Percentiles rank a stretch among this genome's conserved stretches.
phyloP scores from a whole-genome alignment of 2,113 vertebrate species.

The Aix galericulata region DNA sequence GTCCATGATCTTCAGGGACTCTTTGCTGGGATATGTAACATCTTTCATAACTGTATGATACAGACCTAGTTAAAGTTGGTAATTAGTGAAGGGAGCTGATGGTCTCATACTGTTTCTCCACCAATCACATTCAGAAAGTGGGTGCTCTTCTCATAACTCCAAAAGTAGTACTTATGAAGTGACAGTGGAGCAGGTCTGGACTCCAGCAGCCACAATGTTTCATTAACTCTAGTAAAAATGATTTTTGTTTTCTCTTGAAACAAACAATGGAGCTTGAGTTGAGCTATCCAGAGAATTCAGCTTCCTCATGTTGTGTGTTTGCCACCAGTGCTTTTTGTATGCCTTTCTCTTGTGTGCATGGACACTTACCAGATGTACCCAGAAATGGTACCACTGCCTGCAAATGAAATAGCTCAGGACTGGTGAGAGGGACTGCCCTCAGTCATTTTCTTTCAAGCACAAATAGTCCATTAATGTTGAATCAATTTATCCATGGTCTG shows the following conservation, averaged over 20 bases:
- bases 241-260: background rate
- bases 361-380: background rate
- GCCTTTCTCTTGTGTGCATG: background rate
- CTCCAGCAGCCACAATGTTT: background rate
- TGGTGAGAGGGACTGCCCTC: background rate
- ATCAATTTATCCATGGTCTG: conserved; percentile 27
- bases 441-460: background rate
- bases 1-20: background rate
- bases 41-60: background rate
- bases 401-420: background rate
- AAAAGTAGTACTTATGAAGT: background rate
- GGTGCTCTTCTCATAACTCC: background rate
- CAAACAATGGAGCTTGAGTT: background rate
- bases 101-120: background rate
- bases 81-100: background rate
- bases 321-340: background rate
- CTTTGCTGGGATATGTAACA: background rate
- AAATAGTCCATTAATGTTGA: background rate
- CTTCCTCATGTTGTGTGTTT: background rate
- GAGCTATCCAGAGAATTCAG: background rate
- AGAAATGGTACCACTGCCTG: background rate
- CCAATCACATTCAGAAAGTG: background rate
- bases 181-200: background rate
- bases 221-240: background rate
- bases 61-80: background rate